Conservation (phyloP, 1,140 invertebrate species). For the Druon quercuslanigerum region DNA sequence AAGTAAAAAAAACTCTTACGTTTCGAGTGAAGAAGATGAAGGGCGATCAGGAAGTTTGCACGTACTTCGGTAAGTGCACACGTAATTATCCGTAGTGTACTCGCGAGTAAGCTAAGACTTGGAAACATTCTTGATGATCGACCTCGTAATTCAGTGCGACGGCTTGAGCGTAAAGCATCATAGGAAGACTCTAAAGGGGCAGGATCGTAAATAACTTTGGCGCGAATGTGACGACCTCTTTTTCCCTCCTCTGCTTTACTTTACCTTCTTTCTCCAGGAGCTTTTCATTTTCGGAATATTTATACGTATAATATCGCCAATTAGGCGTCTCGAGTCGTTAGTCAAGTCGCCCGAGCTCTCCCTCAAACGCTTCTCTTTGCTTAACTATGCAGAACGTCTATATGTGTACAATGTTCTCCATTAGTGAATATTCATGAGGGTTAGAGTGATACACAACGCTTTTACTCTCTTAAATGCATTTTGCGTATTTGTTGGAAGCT, state of each 20-base stretch:
- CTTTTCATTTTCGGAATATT: slow-evolving; percentile 9
- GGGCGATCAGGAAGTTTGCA: slow-evolving; percentile 14
- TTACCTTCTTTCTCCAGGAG: neutral
- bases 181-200: neutral
- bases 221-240: neutral
- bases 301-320: slow-evolving; percentile 26
- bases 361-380: slow-evolving; percentile 28
- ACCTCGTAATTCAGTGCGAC: neutral
- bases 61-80: slow-evolving; percentile 18
- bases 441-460: neutral
- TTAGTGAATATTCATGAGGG: slow-evolving; percentile 34
- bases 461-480: neutral
- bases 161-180: neutral
- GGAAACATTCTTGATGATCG: neutral
- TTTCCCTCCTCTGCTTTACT: neutral
- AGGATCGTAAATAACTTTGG: slow-evolving; percentile 4
- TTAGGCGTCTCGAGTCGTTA: slow-evolving; percentile 44
- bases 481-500: neutral
- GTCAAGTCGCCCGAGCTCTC: slow-evolving; percentile 1
- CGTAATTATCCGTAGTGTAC: slow-evolving; percentile 24
- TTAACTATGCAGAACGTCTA: slow-evolving; percentile 41
- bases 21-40: neutral
- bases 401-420: neutral
- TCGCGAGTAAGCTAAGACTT: neutral
- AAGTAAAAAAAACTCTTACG: neutral